A percentile compares a stretch with the other conserved stretches of the same genome.
These are phyloP conservation scores for Gryllus longicercus DNA, from an alignment of 2,888 invertebrate species.

Conservation along the genomic window DNA sequence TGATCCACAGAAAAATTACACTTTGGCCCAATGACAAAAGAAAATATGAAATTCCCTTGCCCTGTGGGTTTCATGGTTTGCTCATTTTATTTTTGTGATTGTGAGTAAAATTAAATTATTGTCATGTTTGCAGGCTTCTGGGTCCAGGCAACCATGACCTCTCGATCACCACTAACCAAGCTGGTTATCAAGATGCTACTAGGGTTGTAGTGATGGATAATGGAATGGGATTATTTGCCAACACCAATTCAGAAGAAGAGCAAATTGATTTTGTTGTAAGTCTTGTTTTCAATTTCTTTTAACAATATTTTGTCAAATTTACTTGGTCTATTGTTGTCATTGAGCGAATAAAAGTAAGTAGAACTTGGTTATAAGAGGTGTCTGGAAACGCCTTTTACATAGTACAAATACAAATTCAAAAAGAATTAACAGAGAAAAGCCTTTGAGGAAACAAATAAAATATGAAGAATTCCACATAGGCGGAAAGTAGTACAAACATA, in stretches of 20 bases:
- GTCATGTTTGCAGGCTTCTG: constrained; percentile 45
- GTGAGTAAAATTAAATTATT: constrained; percentile 12
- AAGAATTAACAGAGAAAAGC: too few relatives aligned
- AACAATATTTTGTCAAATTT: background rate
- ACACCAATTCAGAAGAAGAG: constrained; percentile 59
- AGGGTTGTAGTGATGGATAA: constrained; percentile 61
- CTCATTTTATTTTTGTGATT: background rate
- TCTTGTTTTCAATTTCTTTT: constrained; percentile 28
- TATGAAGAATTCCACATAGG: too few relatives aligned
- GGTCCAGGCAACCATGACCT: constrained; percentile 53
- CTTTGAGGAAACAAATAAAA: too few relatives aligned
- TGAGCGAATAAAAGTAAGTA: background rate
- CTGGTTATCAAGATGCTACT: constrained; percentile 53
- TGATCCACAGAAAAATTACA: too few relatives aligned
- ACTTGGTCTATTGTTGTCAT: background rate
- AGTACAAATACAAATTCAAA: too few relatives aligned
- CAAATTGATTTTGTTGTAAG: constrained; percentile 59
- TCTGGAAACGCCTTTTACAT: too few relatives aligned
- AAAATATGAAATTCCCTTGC: background rate
- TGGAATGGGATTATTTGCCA: constrained; percentile 57
- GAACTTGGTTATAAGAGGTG: background rate
- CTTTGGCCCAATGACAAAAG: too few relatives aligned
- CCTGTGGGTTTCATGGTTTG: background rate
- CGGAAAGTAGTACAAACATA: too few relatives aligned
- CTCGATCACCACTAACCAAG: constrained; percentile 50